Base-by-base conservation (phyloP, 1,140 invertebrate genomes). In the Ips typographus region DNA sequence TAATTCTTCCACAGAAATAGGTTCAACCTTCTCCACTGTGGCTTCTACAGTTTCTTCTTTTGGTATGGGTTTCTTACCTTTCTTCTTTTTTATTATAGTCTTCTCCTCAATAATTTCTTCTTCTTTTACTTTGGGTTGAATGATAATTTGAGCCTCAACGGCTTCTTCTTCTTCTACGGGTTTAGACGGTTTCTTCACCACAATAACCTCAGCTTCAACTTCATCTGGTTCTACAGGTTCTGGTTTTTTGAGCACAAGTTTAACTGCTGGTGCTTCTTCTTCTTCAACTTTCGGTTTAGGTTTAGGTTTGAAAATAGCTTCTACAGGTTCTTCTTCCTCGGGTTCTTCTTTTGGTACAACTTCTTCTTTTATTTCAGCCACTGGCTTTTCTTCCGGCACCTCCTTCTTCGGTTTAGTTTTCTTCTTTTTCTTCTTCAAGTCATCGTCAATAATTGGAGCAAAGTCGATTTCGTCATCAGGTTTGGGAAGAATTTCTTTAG, bases 21-120 rank as follows among this genome's bases (percentile, higher is more conserved):
- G 77, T 36, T 80, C 63, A 77, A 78, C 78, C 8, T 78, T 66
- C 75, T 78, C 77, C n/a, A 61, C 47, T 70, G 72, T 72, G 72
- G 70, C 44, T 71, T 72, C 56, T 7, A 65, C 56, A 56, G 67
- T 66, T 61, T 62, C 62, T 59, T 71, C 66, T 53, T 73, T 61
- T 60, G 68, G 60, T 53, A 71, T 74, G 4, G 69, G 64, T 53
- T 68, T 72, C 57, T 63, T 70, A 36, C 55, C 51, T 55, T 71
- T 71, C 4, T 71, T 65, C 58, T 60, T 65, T 37, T 71, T 72
- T 49, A 72, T 69, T 4, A 71, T 58, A 37, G 70, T 53, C 65
- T 82, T 75, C 63, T 84, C 79, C 4, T 70, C 62, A 63, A 72
- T 73, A 38, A 79, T 59, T 73, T 78, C 68, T 47, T 53, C 78